Evolutionary conservation across 1,140 invertebrate genomes (phyloP), one percentile per base, ranked within the genome.

Genomic region (Drosophila grimshawi): DNA sequence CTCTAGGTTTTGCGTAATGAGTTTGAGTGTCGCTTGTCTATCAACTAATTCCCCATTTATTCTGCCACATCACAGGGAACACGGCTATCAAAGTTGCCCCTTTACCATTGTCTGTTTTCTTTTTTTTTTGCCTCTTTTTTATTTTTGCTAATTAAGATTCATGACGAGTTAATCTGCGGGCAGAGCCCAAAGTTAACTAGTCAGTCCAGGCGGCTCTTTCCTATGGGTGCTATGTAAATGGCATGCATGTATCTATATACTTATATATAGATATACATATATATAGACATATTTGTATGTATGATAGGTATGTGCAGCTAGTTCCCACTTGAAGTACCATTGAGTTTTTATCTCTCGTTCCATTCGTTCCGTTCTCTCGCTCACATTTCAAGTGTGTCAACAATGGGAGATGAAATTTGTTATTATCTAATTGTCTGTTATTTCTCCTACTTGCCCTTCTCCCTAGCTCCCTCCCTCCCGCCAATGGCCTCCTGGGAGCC

Each of bases 341-440:
- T 39, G 8, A 53, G 67, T 55, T 73, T 65, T 72, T 59, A 72
- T 73, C 70, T 67, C 56, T 41, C 43, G 39, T 48, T 60, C 43
- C 57, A 60, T 60, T 60, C 7, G 37, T 5, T 46, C 29, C 29
- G 7, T 19, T 19, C 10, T 6, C 39, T 4, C 39, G 10, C 35
- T 51, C 55, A 30, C 43, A 56, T 49, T 62, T 56, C 51, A 19
- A 27, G 51, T 68, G 43, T 74, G 71, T 62, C 65, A 69, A 74
- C 71, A 74, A 74, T 69, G 57, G 57, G n/a, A 48, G 51, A 59
- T 56, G 43, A 74, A 69, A 69, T 74, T 74, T 74, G 71, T 74
- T 74, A 74, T 74, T 74, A 74, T 74, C 71, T 74, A 74, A 74
- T 74, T 74, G 71, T 62, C 71, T 57, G 65, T 62, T 68, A 56